Evolutionary conservation across 2,888 invertebrate genomes (phyloP).

Genomic region (Drosophila merina): DNA sequence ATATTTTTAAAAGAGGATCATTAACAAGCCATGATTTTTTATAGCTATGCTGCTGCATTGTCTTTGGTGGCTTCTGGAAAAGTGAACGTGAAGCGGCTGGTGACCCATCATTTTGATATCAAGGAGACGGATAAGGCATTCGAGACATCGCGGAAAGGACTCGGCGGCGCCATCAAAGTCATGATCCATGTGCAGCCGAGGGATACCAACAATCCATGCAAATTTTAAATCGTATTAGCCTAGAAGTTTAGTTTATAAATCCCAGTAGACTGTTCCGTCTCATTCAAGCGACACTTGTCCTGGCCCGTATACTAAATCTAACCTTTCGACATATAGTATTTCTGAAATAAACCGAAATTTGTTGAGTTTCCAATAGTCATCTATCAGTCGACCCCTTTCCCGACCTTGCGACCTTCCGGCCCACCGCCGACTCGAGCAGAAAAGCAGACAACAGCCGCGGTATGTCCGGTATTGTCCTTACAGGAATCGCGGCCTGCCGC

Average conservation of each 20-base stretch:
- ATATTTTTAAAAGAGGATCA: background rate
- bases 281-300: slow-evolving; percentile 16
- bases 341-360: slow-evolving; percentile 14
- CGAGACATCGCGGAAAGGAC: slow-evolving; percentile 90
- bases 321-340: slow-evolving; percentile 1
- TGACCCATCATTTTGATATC: slow-evolving; percentile 92
- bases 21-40: background rate
- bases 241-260: slow-evolving; percentile 17
- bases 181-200: slow-evolving; percentile 90
- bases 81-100: slow-evolving; percentile 91
- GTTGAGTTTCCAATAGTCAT: slow-evolving; percentile 5
- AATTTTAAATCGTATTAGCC: slow-evolving; percentile 46
- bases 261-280: slow-evolving; percentile 14
- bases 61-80: slow-evolving; percentile 90
- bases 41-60: slow-evolving; percentile 91
- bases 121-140: slow-evolving; percentile 93
- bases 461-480: slow-evolving; percentile 31
- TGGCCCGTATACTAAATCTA: slow-evolving; percentile 20
- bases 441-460: background rate
- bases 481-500: slow-evolving; percentile 25
- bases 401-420: background rate
- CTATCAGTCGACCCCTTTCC: slow-evolving; percentile 3
- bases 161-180: slow-evolving; percentile 92
- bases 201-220: slow-evolving; percentile 85
- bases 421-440: background rate